Evolutionary conservation across 2,888 invertebrate species (phyloP).

Genomic region (Gibbula magus): DNA sequence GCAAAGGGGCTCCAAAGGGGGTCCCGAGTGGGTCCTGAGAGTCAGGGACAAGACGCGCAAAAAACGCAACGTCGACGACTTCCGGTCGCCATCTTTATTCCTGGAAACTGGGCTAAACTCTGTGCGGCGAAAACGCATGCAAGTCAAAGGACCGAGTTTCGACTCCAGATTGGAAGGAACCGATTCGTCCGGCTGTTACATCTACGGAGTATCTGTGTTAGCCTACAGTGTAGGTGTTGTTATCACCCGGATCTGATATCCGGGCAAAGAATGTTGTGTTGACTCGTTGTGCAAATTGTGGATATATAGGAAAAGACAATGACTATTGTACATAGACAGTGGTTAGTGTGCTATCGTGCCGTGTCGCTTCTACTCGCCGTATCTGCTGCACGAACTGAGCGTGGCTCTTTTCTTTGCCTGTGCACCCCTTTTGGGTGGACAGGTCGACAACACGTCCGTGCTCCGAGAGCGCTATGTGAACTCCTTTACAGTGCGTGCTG

Average conservation of each 20-base stretch:
- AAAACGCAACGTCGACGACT: too few species aligned
- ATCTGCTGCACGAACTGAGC: slow-evolving; percentile 14
- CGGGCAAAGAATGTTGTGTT: slow-evolving; percentile 14
- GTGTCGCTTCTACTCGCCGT: slow-evolving; percentile 10
- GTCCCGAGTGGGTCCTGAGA: too few species aligned
- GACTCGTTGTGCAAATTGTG: slow-evolving; percentile 18
- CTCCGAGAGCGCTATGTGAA: slow-evolving; percentile 21
- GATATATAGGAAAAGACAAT: slow-evolving; percentile 9
- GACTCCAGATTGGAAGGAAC: neutral
- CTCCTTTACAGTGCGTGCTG: slow-evolving; percentile 12
- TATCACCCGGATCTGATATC: slow-evolving; percentile 5
- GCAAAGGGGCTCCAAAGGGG: too few species aligned
- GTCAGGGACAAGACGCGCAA: too few species aligned
- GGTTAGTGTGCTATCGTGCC: slow-evolving; percentile 15
- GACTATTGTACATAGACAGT: slow-evolving; percentile 14
- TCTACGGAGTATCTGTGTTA: slow-evolving; percentile 8
- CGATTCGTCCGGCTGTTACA: neutral
- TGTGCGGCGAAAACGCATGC: neutral
- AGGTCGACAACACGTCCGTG: slow-evolving; percentile 26
- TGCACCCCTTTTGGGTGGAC: slow-evolving; percentile 15
- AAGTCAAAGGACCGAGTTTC: neutral
- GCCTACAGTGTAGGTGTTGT: slow-evolving; percentile 17
- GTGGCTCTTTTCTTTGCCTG: neutral
- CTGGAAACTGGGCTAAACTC: slow-evolving; percentile 11
- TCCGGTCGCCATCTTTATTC: too few species aligned